Base-by-base conservation (phyloP, 1,140 invertebrate species). In the Ruditapes philippinarum region DNA sequence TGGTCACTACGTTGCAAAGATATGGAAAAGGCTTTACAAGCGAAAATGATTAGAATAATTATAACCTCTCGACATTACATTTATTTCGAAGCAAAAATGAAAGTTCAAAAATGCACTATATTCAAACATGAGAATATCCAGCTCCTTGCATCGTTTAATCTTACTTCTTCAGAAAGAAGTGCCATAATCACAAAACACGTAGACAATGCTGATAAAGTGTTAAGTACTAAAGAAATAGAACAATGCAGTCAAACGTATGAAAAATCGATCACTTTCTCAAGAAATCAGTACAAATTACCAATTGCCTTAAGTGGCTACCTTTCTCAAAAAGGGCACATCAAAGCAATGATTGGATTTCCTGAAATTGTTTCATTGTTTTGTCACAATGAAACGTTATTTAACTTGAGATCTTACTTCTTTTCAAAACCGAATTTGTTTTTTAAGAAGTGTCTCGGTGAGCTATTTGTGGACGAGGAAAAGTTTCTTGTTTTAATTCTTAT, bases 11-110 rank as follows among this genome's bases (percentile, higher is more conserved):
- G 25, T 28, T 28, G 70, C 22, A 38, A 4, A n/a, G 81, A 84
- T 33, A 82, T 82, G 22, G 51, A 82, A 33, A 60, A 42, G 36
- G 79, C 79, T 40, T 19, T 45, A 65, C 49, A 68, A 33, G 28
- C 12, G 11, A 84, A 68, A 28, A 12, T 17, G 25, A 33, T 70
- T 22, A 84, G 51, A 49, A n/a, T 84, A 0, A 51, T 84, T 25
- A 84, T 84, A n/a, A 84, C 81, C 12, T n/a, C 81, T 4, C 11
- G 81, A 12, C 60, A 84, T 84, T 84, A 84, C 28, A 84, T 84
- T 7, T 22, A n/a, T 3, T 2, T 45, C 11, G 65, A 84, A n/a
- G 60, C 81, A n/a, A 76, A 76, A 22, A 22, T 38, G 7, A 31
- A 60, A 42, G 22, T 33, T 0, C 31, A 40, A 38, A 5, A 33